Conservation (phyloP, 2,888 invertebrate species). For the Epinotia nisella region DNA sequence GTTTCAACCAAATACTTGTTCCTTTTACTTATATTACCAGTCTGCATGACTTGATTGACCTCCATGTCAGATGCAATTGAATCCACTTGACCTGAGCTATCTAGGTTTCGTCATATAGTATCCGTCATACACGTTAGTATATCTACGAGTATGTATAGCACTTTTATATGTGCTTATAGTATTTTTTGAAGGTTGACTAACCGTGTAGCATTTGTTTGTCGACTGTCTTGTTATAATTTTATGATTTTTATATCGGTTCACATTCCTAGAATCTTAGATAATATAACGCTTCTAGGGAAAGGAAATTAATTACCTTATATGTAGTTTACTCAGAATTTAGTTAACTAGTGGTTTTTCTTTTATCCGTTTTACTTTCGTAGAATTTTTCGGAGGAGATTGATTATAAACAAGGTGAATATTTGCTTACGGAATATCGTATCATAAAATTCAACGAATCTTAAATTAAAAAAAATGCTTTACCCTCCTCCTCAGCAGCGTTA, state of each 20-base stretch:
- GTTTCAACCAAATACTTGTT: background rate
- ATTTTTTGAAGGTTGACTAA: background rate
- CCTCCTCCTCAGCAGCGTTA: too few species aligned
- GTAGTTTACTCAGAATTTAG: background rate
- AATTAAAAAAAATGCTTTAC: background rate
- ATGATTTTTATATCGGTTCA: background rate
- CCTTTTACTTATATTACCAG: background rate
- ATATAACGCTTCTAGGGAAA: background rate
- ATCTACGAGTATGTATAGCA: too few species aligned
- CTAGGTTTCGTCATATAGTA: slow-evolving; percentile 15
- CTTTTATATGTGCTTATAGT: background rate
- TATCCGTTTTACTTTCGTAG: slow-evolving; percentile 11
- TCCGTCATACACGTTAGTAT: background rate
- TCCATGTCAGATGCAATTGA: slow-evolving; percentile 64
- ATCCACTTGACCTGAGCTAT: slow-evolving; percentile 59
- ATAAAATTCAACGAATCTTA: background rate
- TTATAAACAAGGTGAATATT: slow-evolving; percentile 10
- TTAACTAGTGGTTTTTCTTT: slow-evolving; percentile 5
- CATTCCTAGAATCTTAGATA: slow-evolving; percentile 7
- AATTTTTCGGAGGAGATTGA: background rate
- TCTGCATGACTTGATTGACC: slow-evolving; percentile 64
- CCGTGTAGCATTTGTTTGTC: background rate
- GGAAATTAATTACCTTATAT: background rate
- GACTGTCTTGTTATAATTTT: background rate
- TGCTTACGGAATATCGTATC: background rate